phyloP scores from a whole-genome alignment of 2,113 vertebrate species.

The Saguinus imperator region DNA sequence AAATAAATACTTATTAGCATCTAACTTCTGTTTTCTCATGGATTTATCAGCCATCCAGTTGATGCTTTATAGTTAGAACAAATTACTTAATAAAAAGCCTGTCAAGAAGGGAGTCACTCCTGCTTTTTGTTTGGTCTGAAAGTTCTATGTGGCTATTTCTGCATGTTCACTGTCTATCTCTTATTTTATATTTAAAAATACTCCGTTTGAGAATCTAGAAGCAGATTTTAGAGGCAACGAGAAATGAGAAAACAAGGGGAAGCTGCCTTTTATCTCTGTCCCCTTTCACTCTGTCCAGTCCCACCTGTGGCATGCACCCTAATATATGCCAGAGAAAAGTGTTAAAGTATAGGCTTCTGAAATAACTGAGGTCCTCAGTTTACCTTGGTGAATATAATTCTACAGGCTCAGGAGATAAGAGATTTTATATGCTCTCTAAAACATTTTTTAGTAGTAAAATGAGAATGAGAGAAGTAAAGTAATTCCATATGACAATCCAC shows the following conservation, averaged over 20 bases:
- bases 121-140: neutral
- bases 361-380: neutral
- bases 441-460: neutral
- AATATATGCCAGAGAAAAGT: neutral
- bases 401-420: neutral
- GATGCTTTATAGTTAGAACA: neutral
- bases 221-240: neutral
- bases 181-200: neutral
- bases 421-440: neutral
- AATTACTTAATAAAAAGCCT: constrained; percentile 3
- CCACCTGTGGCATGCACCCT: neutral
- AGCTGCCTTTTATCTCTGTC: too few species aligned
- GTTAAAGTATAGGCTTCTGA: neutral
- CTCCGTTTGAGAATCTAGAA: neutral
- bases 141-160: neutral
- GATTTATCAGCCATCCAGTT: neutral
- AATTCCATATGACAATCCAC: neutral
- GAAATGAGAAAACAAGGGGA: neutral
- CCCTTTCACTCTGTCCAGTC: rapidly evolving
- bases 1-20: neutral
- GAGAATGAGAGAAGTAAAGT: neutral
- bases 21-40: neutral
- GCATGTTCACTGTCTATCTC: neutral
- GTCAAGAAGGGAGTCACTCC: neutral
- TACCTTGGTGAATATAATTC: neutral